A percentile compares a stretch with the other conserved stretches of the same genome.
Evolutionary conservation across 2,888 invertebrate genomes (phyloP).

Genomic region (Tryphoninae sp.): DNA sequence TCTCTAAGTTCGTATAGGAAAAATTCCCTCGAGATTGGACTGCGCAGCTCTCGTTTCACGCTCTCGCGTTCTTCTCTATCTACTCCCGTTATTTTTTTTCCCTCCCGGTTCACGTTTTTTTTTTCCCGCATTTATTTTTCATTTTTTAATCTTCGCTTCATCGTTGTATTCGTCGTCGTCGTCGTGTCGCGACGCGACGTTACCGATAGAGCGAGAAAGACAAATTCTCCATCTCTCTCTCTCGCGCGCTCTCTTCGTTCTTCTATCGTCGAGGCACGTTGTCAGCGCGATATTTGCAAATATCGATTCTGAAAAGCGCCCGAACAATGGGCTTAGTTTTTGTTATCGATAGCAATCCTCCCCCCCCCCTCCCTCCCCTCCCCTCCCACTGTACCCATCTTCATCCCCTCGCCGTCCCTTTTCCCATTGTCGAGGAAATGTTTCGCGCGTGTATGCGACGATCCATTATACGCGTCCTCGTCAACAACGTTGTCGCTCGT

Average conservation of each 20-base stretch:
- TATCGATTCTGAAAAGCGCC: slow-evolving; percentile 81
- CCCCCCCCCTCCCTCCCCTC: slow-evolving; percentile 51
- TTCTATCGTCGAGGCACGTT: slow-evolving; percentile 51
- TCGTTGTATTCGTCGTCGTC: slow-evolving; percentile 54
- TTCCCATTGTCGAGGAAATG: slow-evolving; percentile 63
- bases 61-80: slow-evolving; percentile 58
- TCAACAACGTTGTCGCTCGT: slow-evolving; percentile 59
- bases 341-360: slow-evolving; percentile 76
- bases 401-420: slow-evolving; percentile 61
- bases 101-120: slow-evolving; percentile 30
- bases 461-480: slow-evolving; percentile 51
- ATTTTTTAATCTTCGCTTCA: slow-evolving; percentile 59
- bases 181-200: slow-evolving; percentile 53
- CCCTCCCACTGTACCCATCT: slow-evolving; percentile 45
- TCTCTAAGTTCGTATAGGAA: slow-evolving; percentile 8
- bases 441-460: slow-evolving; percentile 49
- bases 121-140: slow-evolving; percentile 26
- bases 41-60: slow-evolving; percentile 61
- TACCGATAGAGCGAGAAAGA: slow-evolving; percentile 49
- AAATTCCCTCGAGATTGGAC: slow-evolving; percentile 60
- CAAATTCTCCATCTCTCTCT: slow-evolving; percentile 1
- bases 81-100: slow-evolving; percentile 39
- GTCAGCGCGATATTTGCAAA: slow-evolving; percentile 77
- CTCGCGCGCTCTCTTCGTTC: background rate
- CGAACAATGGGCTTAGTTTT: slow-evolving; percentile 81